Base-by-base conservation (phyloP, 2,888 invertebrate species). In the Chrysina gloriosa region DNA sequence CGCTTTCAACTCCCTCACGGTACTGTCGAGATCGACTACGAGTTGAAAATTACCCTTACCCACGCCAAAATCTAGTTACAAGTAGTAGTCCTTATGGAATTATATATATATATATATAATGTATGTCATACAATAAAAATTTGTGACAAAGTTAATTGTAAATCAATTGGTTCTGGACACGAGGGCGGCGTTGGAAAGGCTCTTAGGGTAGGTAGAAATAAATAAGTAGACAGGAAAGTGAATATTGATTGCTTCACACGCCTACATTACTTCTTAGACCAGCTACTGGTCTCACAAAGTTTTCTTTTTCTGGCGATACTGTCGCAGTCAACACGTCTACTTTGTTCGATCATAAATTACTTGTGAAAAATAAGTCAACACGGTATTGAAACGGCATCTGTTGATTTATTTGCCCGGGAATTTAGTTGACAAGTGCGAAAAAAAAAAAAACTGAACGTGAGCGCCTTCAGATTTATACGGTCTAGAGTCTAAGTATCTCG, bases 231-330 rank as follows among this genome's bases (percentile, higher is more conserved):
- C 11, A 48, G 23, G 23, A 48, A 23, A 48, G 52, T 52, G 52
- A 34, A 31, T 63, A 63, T 63, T 63, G 63, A 63, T 63, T 63
- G 63, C 47, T 63, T 63, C 25, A 29, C 45, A n/a, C 25, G 9
- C 45, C 36, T 11, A 1, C n/a, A 21, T 45, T 21, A 21, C 45
- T 45, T 45, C 45, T 45, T 45, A 45, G 19, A 45, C 19, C 45
- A 45, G 21, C 21, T 63, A 31, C 29, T 25, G 31, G 45, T 47
- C 21, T 14, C 45, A 9, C 45, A 47, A 45, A 7, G 47, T 25
- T 25, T 63, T 61, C n/a, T n/a, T n/a, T n/a, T 42, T 39, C 25
- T 23, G 36, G 11, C 3, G 45, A 9, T 21, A 45, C 45, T 45
- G 45, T 45, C 45, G 45, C 16, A 45, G 45, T 9, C 45, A 45